phyloP scores from a whole-genome alignment of 2,797 vertebrate species.

The Periophthalmus magnuspinnatus region DNA sequence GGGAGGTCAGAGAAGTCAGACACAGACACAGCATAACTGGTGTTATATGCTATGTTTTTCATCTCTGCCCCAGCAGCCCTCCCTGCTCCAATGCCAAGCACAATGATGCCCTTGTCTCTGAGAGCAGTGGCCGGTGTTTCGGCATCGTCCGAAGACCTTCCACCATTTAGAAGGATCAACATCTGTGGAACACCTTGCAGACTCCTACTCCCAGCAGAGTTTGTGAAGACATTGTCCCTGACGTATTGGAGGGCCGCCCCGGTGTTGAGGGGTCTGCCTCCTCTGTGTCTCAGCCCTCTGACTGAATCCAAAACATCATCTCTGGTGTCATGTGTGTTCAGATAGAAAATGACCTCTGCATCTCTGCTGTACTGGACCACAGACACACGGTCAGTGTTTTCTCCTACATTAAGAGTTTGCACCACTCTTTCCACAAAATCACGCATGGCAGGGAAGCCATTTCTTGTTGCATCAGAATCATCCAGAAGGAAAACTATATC shows the following conservation, averaged over 20 bases:
- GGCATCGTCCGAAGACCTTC: neutral
- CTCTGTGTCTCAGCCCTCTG: slow-evolving; percentile 48
- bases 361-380: slow-evolving; percentile 86
- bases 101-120: slow-evolving; percentile 2
- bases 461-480: slow-evolving; percentile 77
- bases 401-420: slow-evolving; percentile 53
- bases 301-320: slow-evolving; percentile 30
- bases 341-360: too few species aligned
- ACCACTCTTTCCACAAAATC: slow-evolving; percentile 61
- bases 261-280: slow-evolving; percentile 61
- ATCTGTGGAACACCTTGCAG: neutral
- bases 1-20: slow-evolving; percentile 50
- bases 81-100: slow-evolving; percentile 4
- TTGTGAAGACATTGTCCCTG: slow-evolving; percentile 55
- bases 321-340: slow-evolving; percentile 65
- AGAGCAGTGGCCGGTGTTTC: slow-evolving; percentile 10
- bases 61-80: slow-evolving; percentile 10
- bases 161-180: neutral
- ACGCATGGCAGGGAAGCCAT: slow-evolving; percentile 57
- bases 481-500: slow-evolving; percentile 88
- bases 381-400: slow-evolving; percentile 70
- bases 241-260: slow-evolving; percentile 63
- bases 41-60: slow-evolving; percentile 28
- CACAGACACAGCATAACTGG: slow-evolving; percentile 42
- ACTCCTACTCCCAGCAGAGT: slow-evolving; percentile 18